phyloP scores from a whole-genome alignment of 2,113 vertebrate species.

The Scopus umbretta region DNA sequence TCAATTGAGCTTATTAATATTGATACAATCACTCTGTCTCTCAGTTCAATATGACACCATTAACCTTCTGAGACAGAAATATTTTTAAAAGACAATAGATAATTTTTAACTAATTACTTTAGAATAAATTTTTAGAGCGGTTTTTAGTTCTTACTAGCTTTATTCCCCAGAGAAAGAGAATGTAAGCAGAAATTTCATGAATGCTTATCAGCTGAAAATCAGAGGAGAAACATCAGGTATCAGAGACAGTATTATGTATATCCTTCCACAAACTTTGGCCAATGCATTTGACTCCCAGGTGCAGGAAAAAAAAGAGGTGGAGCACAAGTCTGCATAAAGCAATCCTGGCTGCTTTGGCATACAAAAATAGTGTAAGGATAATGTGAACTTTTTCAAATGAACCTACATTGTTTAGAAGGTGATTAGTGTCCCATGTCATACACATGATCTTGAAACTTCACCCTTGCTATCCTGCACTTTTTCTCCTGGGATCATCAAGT shows the following conservation, averaged over 20 bases:
- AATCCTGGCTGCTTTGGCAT: background rate
- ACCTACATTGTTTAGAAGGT: background rate
- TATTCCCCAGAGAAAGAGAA: background rate
- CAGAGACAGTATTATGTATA: background rate
- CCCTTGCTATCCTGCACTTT: background rate
- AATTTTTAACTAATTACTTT: background rate
- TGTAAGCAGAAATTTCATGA: background rate
- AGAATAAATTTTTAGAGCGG: background rate
- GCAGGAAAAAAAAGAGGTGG: background rate
- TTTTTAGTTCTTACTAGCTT: background rate
- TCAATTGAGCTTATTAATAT: conserved; percentile 58
- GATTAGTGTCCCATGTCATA: background rate
- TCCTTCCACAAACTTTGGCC: background rate
- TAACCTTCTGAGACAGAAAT: conserved; percentile 44
- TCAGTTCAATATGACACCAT: conserved; percentile 18
- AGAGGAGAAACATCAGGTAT: background rate
- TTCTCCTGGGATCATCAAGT: background rate
- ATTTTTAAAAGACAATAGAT: conserved; percentile 22
- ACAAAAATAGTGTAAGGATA: background rate
- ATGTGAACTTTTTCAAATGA: background rate
- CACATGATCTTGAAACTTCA: background rate
- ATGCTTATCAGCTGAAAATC: background rate
- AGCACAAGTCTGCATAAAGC: background rate
- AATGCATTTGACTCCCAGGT: background rate
- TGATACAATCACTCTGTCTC: conserved; percentile 30